Conservation (phyloP, 2,888 invertebrate species). For the Tupiocoris notatus region DNA sequence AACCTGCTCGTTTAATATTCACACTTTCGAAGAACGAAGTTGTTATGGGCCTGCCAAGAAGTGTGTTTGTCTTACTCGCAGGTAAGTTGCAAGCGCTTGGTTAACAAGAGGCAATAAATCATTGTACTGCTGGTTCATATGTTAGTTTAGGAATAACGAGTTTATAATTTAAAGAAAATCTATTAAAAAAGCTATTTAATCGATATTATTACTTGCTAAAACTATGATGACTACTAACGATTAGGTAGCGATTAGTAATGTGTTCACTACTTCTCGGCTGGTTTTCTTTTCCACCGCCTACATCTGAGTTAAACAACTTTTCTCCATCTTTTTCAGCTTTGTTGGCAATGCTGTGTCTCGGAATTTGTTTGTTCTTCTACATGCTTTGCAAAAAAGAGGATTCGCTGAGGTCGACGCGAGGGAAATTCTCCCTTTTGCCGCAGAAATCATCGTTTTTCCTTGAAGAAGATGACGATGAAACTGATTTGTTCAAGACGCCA, state of each 20-base stretch:
- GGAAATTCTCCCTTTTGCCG: conserved; percentile 61
- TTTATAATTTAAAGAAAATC: too few species aligned
- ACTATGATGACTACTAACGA: too few species aligned
- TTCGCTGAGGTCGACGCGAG: conserved; percentile 3
- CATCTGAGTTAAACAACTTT: too few species aligned
- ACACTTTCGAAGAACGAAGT: conserved; percentile 66
- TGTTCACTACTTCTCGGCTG: too few species aligned
- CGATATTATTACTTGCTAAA: too few species aligned
- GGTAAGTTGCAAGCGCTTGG: conserved; percentile 4
- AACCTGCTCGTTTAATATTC: conserved; percentile 64
- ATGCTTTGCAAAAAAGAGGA: conserved; percentile 42
- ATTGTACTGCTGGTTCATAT: too few species aligned
- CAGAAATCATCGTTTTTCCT: conserved; percentile 56
- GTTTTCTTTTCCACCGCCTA: too few species aligned
- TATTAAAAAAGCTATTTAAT: too few species aligned
- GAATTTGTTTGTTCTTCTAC: conserved; percentile 46
- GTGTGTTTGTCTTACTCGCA: conserved; percentile 71
- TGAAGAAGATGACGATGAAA: conserved; percentile 57
- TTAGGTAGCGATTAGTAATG: too few species aligned
- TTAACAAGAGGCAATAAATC: too few species aligned
- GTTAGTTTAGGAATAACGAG: too few species aligned
- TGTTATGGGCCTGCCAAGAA: conserved; percentile 72
- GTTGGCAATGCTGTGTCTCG: conserved; percentile 45
- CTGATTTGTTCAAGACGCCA: conserved; percentile 57
- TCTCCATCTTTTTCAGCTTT: conserved; percentile 43